A percentile compares a stretch with the other conserved stretches of the same genome.
Conservation (phyloP, 2,113 vertebrate genomes). For the Ardeotis arabs region DNA sequence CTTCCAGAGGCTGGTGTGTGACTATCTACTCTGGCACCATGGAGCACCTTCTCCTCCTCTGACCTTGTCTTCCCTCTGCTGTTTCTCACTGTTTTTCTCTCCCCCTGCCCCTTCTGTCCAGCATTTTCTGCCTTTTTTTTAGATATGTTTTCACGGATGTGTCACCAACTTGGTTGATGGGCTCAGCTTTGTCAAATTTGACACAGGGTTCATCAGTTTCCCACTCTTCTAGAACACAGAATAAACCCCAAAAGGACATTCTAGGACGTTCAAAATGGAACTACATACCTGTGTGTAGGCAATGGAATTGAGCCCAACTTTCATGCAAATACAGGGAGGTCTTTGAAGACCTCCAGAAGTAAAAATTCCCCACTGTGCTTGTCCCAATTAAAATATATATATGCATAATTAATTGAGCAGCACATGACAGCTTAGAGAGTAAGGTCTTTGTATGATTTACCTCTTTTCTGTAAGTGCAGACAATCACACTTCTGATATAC, state of each 20-base stretch:
- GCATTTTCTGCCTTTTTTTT: neutral
- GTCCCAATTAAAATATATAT: neutral
- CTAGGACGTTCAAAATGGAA: neutral
- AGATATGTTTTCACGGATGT: neutral
- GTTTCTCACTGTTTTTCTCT: neutral
- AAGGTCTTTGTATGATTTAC: neutral
- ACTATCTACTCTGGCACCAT: neutral
- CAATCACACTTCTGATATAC: neutral
- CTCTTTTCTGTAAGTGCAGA: neutral
- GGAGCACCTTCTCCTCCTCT: neutral
- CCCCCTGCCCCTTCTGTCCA: neutral
- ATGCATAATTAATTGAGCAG: neutral
- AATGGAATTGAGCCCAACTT: neutral
- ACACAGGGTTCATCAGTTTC: neutral
- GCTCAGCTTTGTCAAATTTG: neutral
- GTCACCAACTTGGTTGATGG: neutral
- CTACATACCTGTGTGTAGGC: neutral
- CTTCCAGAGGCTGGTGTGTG: neutral
- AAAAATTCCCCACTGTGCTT: neutral
- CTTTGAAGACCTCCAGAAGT: neutral
- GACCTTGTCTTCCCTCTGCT: neutral
- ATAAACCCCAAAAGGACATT: neutral
- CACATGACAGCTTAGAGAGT: neutral
- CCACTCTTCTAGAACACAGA: neutral
- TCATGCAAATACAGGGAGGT: neutral